Evolutionary conservation across 2,797 vertebrate species (phyloP), one percentile per base, ranked within the genome.

Genomic region (Prionace glauca): DNA sequence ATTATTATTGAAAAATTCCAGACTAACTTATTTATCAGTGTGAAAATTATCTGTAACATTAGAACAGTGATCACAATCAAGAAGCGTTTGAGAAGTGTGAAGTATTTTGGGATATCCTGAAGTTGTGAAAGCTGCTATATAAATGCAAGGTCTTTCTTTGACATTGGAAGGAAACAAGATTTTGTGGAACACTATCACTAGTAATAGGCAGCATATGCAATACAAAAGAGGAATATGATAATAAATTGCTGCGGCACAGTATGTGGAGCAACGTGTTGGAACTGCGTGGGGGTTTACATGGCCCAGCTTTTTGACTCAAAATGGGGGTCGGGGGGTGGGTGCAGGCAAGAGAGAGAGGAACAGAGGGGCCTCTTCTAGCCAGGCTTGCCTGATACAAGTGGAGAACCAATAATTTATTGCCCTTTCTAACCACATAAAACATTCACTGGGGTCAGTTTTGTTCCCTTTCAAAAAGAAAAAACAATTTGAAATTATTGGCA

Each of bases 401-500:
- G 41, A 84, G 45, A 84, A 84, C 79, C 18, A 22, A 36, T 84
- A 84, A 41, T 8, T 84, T 20, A 20, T 79, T 79, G 50, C 8
- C 62, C 62, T 65, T 65, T 65, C 62, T 11, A 65, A 65, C 62
- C 62, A 65, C 62, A 65, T 65, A n/a, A 2, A 26, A 62, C 60
- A 20, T 62, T 65, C 60, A 12, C 9, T 69, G 90, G 87, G 65
- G 36, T 69, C 32, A 36, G n/a, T 36, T 36, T 69, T 36, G 36
- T 69, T 92, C n/a, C n/a, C n/a, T 20, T 67, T n/a, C 90, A 92
- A 36, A 36, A 36, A 32, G 8, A 14, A 16, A 62, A 12, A 62
- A 11, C 65, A 36, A 36, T 92, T 67, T 67, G 20, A 92, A 92
- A 41, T 92, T 41, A 92, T 92, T 92, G 90, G 65, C 90, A 92